These are phyloP conservation scores for Miichthys miiuy DNA, from an alignment of 2,797 vertebrate genomes.

Conservation along the genomic window DNA sequence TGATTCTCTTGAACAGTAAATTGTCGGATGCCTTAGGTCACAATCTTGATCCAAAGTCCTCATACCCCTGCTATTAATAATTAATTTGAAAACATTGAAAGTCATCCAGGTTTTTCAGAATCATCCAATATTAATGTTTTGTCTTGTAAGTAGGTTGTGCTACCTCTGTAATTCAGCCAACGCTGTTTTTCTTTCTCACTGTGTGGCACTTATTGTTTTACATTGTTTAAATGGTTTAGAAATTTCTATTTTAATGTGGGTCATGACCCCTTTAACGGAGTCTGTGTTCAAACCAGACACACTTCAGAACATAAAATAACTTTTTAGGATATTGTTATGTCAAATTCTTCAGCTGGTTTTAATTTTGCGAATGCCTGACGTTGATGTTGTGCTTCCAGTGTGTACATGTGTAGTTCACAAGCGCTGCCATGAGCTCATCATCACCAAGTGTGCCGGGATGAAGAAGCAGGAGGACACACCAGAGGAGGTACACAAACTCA, in stretches of 20 bases:
- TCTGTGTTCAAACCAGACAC: neutral
- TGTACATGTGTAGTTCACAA: slow-evolving; percentile 99
- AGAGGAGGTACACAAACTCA: slow-evolving; percentile 88
- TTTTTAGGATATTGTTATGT: neutral
- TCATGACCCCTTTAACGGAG: slow-evolving; percentile 16
- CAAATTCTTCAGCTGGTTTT: no score
- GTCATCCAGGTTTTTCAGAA: slow-evolving; percentile 2
- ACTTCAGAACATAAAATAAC: neutral
- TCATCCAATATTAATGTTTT: neutral
- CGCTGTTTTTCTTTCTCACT: neutral
- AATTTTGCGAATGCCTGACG: neutral
- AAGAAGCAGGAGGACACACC: slow-evolving; percentile 96
- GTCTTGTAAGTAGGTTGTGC: neutral
- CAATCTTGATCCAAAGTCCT: no score
- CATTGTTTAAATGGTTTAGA: neutral
- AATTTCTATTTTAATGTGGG: slow-evolving; percentile 8
- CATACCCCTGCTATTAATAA: neutral
- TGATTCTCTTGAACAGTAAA: no score
- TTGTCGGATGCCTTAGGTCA: no score
- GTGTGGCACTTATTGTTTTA: neutral
- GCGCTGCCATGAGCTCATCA: slow-evolving; percentile 98
- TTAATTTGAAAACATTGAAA: neutral
- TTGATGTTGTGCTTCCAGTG: slow-evolving; percentile 81
- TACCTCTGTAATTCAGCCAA: neutral
- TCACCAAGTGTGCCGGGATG: slow-evolving; percentile 97